A percentile compares a stretch with the other conserved stretches of the same genome.
Conservation (phyloP, 1,140 invertebrate species). For the Temnothorax longispinosus region DNA sequence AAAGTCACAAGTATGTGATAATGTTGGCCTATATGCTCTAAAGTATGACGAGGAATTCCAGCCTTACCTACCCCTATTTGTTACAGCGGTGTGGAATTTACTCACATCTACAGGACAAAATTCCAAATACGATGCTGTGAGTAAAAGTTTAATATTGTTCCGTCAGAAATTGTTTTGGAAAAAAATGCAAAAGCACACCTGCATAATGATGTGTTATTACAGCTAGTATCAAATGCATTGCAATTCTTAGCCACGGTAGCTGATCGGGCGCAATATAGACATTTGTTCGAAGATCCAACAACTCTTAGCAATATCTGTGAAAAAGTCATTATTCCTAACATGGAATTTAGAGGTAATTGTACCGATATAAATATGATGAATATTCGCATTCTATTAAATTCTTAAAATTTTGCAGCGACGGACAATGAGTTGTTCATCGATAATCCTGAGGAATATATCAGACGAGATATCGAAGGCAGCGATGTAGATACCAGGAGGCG, state of each 20-base stretch:
- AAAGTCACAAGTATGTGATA: slow-evolving; percentile 98
- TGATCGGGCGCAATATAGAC: slow-evolving; percentile 94
- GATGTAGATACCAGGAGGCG: slow-evolving; percentile 98
- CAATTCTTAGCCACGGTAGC: slow-evolving; percentile 98
- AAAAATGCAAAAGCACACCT: not conserved
- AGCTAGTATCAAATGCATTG: slow-evolving; percentile 98
- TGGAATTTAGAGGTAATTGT: slow-evolving; percentile 95
- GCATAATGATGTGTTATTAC: slow-evolving; percentile 75
- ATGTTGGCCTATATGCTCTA: slow-evolving; percentile 96
- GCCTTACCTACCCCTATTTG: slow-evolving; percentile 95
- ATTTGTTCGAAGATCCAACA: slow-evolving; percentile 94
- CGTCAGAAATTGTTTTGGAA: not conserved
- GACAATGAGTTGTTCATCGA: slow-evolving; percentile 99
- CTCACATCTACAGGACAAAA: slow-evolving; percentile 93
- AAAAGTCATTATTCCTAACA: slow-evolving; percentile 99
- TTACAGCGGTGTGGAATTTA: slow-evolving; percentile 96
- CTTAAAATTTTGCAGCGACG: slow-evolving; percentile 88
- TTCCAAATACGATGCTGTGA: slow-evolving; percentile 96
- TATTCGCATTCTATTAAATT: not conserved
- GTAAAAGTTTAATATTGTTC: slow-evolving; percentile 3
- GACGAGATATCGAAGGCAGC: slow-evolving; percentile 99
- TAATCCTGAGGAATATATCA: slow-evolving; percentile 99
- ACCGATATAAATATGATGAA: not conserved
- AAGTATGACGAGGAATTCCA: slow-evolving; percentile 99
- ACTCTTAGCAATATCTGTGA: slow-evolving; percentile 97